Evolutionary conservation across 2,113 vertebrate genomes (phyloP).

Genomic region (Cochlearius cochlearius): DNA sequence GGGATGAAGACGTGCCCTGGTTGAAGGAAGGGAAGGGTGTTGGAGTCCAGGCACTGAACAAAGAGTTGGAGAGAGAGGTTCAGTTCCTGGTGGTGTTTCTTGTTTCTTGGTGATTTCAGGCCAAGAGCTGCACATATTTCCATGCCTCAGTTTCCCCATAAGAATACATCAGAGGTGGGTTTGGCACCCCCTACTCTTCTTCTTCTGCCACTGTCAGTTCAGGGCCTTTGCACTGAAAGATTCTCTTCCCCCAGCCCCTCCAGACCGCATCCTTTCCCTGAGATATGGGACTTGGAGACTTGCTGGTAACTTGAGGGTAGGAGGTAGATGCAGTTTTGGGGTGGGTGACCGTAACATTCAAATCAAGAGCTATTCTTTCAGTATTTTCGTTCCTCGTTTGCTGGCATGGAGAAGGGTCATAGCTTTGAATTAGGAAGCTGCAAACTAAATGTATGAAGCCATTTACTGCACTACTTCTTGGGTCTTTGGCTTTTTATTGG

Average conservation of each 20-base stretch:
- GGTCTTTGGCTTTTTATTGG: conserved; percentile 31
- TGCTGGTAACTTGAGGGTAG: not conserved
- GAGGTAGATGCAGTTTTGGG: not conserved
- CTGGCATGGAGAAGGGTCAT: not conserved
- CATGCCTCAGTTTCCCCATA: not conserved
- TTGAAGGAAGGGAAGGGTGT: not conserved
- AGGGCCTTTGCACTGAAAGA: not conserved
- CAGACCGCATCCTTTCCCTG: accelerated
- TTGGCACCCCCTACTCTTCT: accelerated
- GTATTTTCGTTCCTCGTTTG: not conserved
- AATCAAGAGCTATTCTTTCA: not conserved
- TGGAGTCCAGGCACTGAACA: not conserved
- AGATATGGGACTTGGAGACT: not conserved
- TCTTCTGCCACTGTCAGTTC: not conserved
- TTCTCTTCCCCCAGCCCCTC: not conserved
- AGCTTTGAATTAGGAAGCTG: conserved; percentile 39
- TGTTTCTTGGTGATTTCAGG: not conserved
- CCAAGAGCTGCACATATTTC: not conserved
- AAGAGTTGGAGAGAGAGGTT: accelerated
- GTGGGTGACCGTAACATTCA: not conserved
- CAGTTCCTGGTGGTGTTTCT: not conserved
- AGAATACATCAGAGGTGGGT: not conserved
- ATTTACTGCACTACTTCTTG: conserved; percentile 42
- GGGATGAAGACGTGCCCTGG: not conserved
- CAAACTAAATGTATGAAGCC: conserved; percentile 47